Conservation (phyloP, 2,113 vertebrate species). For the Eira barbara region DNA sequence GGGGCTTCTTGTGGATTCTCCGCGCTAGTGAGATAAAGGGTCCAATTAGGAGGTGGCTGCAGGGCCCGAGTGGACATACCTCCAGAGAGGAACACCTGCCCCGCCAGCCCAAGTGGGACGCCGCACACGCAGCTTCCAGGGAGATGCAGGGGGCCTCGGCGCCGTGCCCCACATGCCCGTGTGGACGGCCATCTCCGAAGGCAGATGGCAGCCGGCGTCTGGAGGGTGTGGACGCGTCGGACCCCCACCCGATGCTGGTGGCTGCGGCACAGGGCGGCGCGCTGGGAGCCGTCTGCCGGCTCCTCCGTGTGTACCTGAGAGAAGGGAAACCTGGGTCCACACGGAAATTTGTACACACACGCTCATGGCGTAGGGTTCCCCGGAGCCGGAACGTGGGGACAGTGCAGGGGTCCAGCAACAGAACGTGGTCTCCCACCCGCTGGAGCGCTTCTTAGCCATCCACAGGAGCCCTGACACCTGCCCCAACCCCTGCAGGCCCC, state of each 20-base stretch:
- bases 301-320: no score
- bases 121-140: background rate
- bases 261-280: no score
- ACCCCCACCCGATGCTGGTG: rapidly evolving
- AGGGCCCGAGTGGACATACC: background rate
- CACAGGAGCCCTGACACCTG: background rate
- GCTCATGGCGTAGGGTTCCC: background rate
- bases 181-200: background rate
- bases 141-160: background rate
- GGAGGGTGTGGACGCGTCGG: background rate
- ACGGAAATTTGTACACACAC: background rate
- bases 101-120: background rate
- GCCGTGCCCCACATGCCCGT: background rate
- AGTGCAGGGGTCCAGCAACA: background rate
- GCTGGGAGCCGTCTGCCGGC: background rate
- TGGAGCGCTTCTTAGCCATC: no score
- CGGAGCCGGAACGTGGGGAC: background rate
- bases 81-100: background rate
- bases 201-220: rapidly evolving
- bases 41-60: background rate
- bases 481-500: background rate
- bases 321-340: background rate
- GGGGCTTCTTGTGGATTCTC: background rate
- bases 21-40: background rate
- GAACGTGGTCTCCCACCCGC: background rate